Conservation (phyloP, 1,140 invertebrate genomes). For the Semibalanus balanoides region DNA sequence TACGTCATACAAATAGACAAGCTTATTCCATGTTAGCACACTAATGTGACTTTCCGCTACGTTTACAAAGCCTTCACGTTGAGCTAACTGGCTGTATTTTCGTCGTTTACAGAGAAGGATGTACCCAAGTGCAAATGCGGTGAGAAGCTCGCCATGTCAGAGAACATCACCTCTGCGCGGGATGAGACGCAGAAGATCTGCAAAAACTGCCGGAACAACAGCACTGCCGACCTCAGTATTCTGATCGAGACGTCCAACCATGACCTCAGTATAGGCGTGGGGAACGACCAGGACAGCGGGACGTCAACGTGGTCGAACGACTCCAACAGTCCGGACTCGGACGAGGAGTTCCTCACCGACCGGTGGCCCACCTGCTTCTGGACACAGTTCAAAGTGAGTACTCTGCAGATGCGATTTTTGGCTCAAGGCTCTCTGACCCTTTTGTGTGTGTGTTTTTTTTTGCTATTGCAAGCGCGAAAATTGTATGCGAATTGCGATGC, state of each 20-base stretch:
- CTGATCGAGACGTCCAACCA: neutral
- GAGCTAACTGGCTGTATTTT: no score
- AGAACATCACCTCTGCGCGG: neutral
- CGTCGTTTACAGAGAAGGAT: no score
- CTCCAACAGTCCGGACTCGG: constrained; percentile 52
- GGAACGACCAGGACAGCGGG: constrained; percentile 44
- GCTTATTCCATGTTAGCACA: no score
- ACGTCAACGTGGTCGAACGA: constrained; percentile 52
- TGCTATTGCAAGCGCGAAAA: no score
- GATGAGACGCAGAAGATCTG: neutral
- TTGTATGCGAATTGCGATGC: no score
- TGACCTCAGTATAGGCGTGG: neutral
- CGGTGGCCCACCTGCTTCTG: constrained; percentile 67
- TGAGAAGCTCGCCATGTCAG: neutral
- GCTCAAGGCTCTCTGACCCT: no score
- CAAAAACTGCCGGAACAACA: neutral
- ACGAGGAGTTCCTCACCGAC: constrained; percentile 43
- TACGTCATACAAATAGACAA: no score
- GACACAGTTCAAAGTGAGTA: constrained; percentile 55
- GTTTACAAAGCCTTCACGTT: no score
- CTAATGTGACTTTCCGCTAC: no score
- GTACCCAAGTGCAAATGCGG: neutral
- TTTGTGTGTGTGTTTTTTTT: no score
- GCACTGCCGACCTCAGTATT: neutral
- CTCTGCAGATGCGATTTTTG: no score